Evolutionary conservation across 2,888 invertebrate species (phyloP), one percentile per base, ranked within the genome.

Genomic region (Venusia cambrica): DNA sequence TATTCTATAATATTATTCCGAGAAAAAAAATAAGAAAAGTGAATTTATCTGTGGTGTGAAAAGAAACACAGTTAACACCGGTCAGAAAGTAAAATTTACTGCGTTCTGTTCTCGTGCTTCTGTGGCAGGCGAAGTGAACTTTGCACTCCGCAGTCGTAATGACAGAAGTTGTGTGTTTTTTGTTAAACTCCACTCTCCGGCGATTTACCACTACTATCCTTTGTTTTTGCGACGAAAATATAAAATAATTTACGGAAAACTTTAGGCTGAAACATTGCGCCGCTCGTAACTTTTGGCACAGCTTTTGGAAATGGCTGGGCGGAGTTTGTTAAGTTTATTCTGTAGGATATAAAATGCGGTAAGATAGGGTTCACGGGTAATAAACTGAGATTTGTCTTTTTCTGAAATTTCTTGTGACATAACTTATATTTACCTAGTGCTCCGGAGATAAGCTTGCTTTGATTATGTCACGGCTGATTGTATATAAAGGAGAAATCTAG

Each of bases 131-230:
- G 62, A 49, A 51, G 56, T 50, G 66, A 79, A 79, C 79, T 79
- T 79, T 62, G 63, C 72, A 76, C 77, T 76, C 56, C 54, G 52
- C 51, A 52, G 51, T 45, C 57, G 61, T 77, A 77, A 80, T 75
- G 73, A 77, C 63, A 62, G 47, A 78, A 80, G 66, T 77, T 76
- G 66, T 43, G 59, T 70, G 69, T 73, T 78, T 73, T 77, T 73
- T 73, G 65, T 68, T 59, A 47, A 53, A 58, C 57, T 62, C 62
- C 57, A 59, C 62, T 70, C 66, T 61, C 53, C 57, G 54, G 58
- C 59, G 59, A 71, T 71, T 73, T 67, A 65, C 58, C 56, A 57
- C 68, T 59, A 56, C 37, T 50, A 46, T 19, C 51, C 41, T 47
- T 52, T 53, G 48, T 55, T 50, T 48, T 51, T 46, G 35, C 24